Base-by-base conservation (phyloP, 1,140 invertebrate genomes). In the Penaeus indicus region DNA sequence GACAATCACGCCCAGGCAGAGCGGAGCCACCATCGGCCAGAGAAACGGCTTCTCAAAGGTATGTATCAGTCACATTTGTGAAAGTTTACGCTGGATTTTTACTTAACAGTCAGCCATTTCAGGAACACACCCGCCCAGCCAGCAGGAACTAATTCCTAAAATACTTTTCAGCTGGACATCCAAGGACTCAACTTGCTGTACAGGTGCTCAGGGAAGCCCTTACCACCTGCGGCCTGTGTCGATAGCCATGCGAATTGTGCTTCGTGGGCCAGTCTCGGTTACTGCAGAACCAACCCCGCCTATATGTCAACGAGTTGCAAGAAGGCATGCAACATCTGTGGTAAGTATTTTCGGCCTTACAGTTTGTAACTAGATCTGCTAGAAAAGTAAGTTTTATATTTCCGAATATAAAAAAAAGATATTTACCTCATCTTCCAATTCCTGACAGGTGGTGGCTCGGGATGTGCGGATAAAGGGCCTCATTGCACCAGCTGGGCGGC, bases 131-230 rank as follows among this genome's bases (percentile, higher is more conserved):
- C 10, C 54, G 2, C 10, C 11, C 11, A 16, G 5, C 10, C 54
- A 54, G 11, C 54, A 11, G 7, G 7, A 54, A 54, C 10, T 11
- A 54, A 16, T 1, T 54, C 54, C 16, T 16, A 2, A 11, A 54
- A 42, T 42, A 4, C 38, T 54, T 75, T 75, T 78, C 89, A 91
- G 10, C 92, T 92, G 19, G 94, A 94, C 89, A 88, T 94, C 19
- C 75, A 90, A 4, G 94, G 94, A 81, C 92, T 94, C 62, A 93
- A 93, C 82, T 92, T 92, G 81, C 90, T 94, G 7, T 94, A 94
- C 90, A 91, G 92, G 61, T 93, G 93, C 67, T 87, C 90, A 32
- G 90, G 75, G 25, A 78, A 87, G 72, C 90, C 90, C 22, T 78
- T 78, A 78, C 80, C 84, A 22, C 80, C 91, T 19, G 21, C 85